These are phyloP conservation scores for Pica pica DNA, from an alignment of 2,113 vertebrate genomes.

Conservation along the genomic window DNA sequence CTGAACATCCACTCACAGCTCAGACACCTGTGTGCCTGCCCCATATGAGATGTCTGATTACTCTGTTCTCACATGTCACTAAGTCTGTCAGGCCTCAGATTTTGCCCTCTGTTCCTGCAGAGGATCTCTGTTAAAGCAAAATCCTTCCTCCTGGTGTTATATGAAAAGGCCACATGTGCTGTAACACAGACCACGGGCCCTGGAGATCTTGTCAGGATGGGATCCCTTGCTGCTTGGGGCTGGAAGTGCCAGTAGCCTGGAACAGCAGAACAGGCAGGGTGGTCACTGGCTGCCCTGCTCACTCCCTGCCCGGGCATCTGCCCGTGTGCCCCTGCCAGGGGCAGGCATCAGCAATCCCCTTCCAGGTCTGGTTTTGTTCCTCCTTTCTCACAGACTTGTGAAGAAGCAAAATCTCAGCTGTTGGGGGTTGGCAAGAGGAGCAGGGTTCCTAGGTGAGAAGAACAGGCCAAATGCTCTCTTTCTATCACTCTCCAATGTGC, in stretches of 20 bases:
- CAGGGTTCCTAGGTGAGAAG: slow-evolving; percentile 53
- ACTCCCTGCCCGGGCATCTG: not conserved
- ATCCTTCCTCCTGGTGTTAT: not conserved
- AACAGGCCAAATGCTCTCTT: slow-evolving; percentile 62
- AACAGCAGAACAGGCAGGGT: not conserved
- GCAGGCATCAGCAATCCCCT: not conserved
- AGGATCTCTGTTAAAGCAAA: not conserved
- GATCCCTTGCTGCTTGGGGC: not conserved
- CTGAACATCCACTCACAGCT: not conserved
- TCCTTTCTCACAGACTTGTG: not conserved
- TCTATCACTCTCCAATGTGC: slow-evolving; percentile 39
- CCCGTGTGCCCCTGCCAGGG: not conserved
- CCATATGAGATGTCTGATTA: not conserved
- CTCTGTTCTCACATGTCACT: not conserved
- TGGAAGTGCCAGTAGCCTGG: not conserved
- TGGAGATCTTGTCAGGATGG: not conserved
- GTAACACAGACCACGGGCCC: not conserved
- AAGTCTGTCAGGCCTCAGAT: not conserved
- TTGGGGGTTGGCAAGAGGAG: slow-evolving; percentile 21
- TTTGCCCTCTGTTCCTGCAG: not conserved
- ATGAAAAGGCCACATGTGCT: rapidly evolving
- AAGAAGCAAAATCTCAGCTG: slow-evolving; percentile 30
- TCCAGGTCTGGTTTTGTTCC: not conserved
- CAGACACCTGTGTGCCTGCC: not conserved
- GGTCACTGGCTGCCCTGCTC: rapidly evolving